Base-by-base conservation (phyloP, 1,140 invertebrate genomes). In the Paraescarpia echinospica region DNA sequence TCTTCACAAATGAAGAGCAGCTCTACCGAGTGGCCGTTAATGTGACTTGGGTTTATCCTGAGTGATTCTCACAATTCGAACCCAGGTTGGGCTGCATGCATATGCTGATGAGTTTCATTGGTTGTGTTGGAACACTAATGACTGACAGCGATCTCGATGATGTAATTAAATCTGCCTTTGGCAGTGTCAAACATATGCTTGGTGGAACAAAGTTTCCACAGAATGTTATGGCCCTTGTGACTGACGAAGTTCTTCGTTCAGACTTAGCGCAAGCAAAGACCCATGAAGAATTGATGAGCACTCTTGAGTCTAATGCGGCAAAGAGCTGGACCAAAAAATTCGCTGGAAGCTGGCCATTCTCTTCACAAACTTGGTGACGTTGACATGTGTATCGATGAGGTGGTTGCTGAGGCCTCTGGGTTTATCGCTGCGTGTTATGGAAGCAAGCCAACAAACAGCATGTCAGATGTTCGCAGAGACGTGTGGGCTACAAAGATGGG, bases 41-140 rank as follows among this genome's bases (percentile, higher is more conserved):
- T 48, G 48, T 91, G 33, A 91, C 1, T 12, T 91, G 91, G 91
- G 91, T 91, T 33, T 35, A 91, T 48, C 91, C 94, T 94, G 59
- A 93, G 34, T 22, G 34, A 48, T 94, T 94, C 59, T 14, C 77
- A 34, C 91, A 93, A 34, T 91, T 94, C 91, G 35, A 93, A 35
- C 91, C 91, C 33, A n/a, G 93, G 34, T 90, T 93, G 27, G 94
- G 94, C 34, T 94, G 94, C 4, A 94, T 94, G 94, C 94, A 94
- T 90, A 92, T 93, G 91, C 91, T 94, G 12, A 94, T 94, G 94
- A 94, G 93, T 93, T 94, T 92, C 90, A 88, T 93, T 92, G 94
- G 93, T 18, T 91, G 33, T 48, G 89, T 94, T 35, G 94, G 94
- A 35, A 48, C 89, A 12, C 92, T 94, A 14, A 94, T 94, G 89